A percentile compares a stretch with the other conserved stretches of the same genome.
phyloP scores from a whole-genome alignment of 2,113 vertebrate species.

The Notothenia rossii region DNA sequence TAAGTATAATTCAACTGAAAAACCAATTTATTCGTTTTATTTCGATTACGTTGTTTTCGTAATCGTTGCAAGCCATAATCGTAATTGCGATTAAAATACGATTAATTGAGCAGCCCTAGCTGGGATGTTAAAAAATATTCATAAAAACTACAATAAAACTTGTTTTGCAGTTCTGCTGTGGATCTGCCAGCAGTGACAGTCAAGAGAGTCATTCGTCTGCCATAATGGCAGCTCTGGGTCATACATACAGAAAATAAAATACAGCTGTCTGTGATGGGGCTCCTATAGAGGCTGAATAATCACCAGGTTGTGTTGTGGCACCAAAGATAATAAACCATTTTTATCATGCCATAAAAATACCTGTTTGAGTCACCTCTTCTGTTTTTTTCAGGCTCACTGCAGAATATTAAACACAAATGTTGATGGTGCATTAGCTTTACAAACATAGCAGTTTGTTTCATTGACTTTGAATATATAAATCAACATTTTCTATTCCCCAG shows the following conservation, averaged over 20 bases:
- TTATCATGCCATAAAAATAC: slow-evolving; percentile 54
- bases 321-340: slow-evolving; percentile 70
- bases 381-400: slow-evolving; percentile 42
- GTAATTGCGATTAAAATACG: no score
- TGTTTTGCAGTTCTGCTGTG: slow-evolving; percentile 41
- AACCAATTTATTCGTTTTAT: no score
- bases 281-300: slow-evolving; percentile 69
- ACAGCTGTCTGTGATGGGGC: slow-evolving; percentile 59
- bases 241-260: slow-evolving; percentile 59
- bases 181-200: slow-evolving; percentile 45
- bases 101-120: background rate
- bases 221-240: slow-evolving; percentile 70
- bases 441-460: slow-evolving; percentile 46
- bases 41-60: no score
- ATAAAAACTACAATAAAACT: slow-evolving; percentile 51
- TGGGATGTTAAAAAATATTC: slow-evolving; percentile 49
- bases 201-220: slow-evolving; percentile 63
- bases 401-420: slow-evolving; percentile 45
- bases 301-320: slow-evolving; percentile 68
- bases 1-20: no score
- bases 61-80: no score
- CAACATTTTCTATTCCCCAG: slow-evolving; percentile 28
- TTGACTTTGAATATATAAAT: slow-evolving; percentile 50
- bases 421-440: slow-evolving; percentile 44
- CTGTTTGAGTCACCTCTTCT: slow-evolving; percentile 58